Evolutionary conservation across 2,888 invertebrate genomes (phyloP), one percentile per base, ranked within the genome.

Genomic region (Habroteleia sp.): DNA sequence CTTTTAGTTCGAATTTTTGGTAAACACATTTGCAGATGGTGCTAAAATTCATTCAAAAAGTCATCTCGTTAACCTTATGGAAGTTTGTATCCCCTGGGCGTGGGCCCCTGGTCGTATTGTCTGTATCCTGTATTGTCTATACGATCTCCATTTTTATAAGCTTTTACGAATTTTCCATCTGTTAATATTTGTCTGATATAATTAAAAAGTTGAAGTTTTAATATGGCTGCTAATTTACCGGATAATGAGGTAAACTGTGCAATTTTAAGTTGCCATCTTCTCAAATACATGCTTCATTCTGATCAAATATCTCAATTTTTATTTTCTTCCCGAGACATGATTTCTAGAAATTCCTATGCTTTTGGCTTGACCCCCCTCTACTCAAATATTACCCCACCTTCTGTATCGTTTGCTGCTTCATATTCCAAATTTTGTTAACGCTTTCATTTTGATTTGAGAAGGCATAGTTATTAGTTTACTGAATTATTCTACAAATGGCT

Each of bases 181-280:
- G n/a, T n/a, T n/a, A n/a, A n/a, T n/a, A n/a, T n/a, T n/a, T n/a
- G n/a, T n/a, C n/a, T n/a, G n/a, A n/a, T n/a, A n/a, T n/a, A n/a
- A n/a, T 39, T 13, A 13, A 16, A 27, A 16, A 7, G 10, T 48
- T 25, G 13, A 27, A 54, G 25, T 25, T 39, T 6, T 33, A 58
- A 60, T 60, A 60, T 60, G 60, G 60, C 60, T 7, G 7, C 60
- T 4, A 60, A 35, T 60, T 35, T 60, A 20, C 6, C 14, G 7
- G 60, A 46, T 10, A 60, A 46, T 14, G 60, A 60, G 60, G 60
- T 4, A 1, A 52, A 27, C n/a, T 7, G 1, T 10, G 10, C 4
- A n/a, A n/a, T n/a, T n/a, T n/a, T n/a, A n/a, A n/a, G n/a, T n/a
- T 6, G 31, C 11, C 20, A 20, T 31, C 42, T 17, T 1, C 8